Evolutionary conservation across 2,113 vertebrate species (phyloP).

Genomic region (Dicentrarchus labrax): DNA sequence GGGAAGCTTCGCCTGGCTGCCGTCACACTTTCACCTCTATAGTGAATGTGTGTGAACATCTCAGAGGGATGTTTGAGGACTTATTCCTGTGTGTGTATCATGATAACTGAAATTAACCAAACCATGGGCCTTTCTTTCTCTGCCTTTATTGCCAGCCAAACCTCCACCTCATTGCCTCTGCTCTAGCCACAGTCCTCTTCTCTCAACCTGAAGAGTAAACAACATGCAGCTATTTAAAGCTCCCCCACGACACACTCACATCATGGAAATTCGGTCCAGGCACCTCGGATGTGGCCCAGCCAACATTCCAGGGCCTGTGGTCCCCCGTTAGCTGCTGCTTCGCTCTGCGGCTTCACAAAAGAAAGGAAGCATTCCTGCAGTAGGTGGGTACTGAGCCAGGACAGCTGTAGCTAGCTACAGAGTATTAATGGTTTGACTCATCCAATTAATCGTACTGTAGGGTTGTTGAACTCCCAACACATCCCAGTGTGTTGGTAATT

Average conservation of each 20-base stretch:
- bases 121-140: background rate
- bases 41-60: background rate
- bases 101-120: constrained; percentile 13
- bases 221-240: constrained; percentile 82
- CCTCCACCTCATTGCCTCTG: constrained; percentile 26
- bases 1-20: background rate
- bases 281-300: constrained; percentile 74
- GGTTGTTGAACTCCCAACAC: constrained; percentile 17
- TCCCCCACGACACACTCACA: constrained; percentile 72
- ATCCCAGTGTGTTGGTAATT: background rate
- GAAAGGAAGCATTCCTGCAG: constrained; percentile 54
- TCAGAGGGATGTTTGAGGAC: constrained; percentile 2
- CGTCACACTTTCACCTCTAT: background rate
- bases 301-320: constrained; percentile 76
- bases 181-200: constrained; percentile 54
- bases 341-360: constrained; percentile 7
- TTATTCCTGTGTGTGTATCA: constrained; percentile 4
- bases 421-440: constrained; percentile 38
- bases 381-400: constrained; percentile 49
- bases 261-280: constrained; percentile 82
- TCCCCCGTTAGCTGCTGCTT: constrained; percentile 47
- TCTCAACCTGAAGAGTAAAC: constrained; percentile 76
- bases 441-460: background rate
- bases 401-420: constrained; percentile 38
- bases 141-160: constrained; percentile 26